Conservation (phyloP, 2,113 vertebrate genomes). For the Nycticryphes semicollaris region DNA sequence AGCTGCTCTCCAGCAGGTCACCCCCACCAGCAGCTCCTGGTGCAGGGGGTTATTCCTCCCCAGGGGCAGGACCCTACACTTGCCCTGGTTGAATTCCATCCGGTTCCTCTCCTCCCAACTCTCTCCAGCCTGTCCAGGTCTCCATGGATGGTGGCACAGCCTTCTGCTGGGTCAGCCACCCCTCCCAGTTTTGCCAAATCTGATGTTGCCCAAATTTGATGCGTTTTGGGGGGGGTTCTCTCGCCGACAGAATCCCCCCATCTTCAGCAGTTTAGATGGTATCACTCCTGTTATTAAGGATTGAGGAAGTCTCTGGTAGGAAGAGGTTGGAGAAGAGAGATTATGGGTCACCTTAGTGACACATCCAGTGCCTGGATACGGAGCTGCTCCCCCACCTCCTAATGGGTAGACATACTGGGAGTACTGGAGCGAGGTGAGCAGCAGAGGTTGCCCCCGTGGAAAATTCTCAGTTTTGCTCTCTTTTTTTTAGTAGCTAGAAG, state of each 20-base stretch:
- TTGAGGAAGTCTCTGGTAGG: neutral
- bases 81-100: too few species aligned
- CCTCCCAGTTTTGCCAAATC: too few species aligned
- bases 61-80: too few species aligned
- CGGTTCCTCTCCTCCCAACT: too few species aligned
- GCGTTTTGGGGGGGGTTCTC: neutral
- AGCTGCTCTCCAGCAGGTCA: too few species aligned
- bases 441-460: neutral
- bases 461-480: neutral
- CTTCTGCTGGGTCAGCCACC: too few species aligned
- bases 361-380: neutral
- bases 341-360: neutral
- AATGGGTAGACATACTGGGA: neutral
- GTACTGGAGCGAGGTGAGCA: neutral
- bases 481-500: neutral
- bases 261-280: neutral
- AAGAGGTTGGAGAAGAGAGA: neutral
- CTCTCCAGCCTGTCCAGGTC: too few species aligned
- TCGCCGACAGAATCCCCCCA: fast-evolving
- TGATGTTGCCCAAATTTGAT: fast-evolving
- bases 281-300: fast-evolving
- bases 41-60: too few species aligned
- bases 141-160: too few species aligned
- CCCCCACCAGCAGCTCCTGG: too few species aligned
- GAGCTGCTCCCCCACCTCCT: neutral